Evolutionary conservation across 1,140 invertebrate species (phyloP).

Genomic region (Lepidurus apus): DNA sequence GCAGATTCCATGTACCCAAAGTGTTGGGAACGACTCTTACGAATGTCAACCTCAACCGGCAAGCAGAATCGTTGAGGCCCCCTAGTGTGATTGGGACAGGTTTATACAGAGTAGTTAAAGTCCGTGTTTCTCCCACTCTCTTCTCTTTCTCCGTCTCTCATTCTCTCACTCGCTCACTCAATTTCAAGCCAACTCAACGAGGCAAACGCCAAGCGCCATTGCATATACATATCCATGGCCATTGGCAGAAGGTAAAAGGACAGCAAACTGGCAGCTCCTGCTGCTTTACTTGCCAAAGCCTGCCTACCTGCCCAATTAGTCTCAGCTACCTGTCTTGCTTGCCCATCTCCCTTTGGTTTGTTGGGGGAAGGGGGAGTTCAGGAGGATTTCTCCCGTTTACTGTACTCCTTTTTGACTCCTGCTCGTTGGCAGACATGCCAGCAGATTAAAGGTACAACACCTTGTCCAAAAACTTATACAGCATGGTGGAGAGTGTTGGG

Average conservation of each 20-base stretch:
- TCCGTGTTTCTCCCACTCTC: background rate
- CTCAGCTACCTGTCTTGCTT: slow-evolving; percentile 11
- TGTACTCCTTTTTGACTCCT: background rate
- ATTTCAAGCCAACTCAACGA: background rate
- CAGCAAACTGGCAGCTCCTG: slow-evolving; percentile 16
- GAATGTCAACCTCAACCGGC: background rate
- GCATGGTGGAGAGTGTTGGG: no score
- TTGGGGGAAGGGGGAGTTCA: background rate
- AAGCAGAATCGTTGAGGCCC: background rate
- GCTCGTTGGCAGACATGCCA: background rate
- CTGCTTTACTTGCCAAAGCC: background rate
- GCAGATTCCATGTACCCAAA: no score
- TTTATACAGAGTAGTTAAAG: background rate
- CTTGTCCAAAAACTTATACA: background rate
- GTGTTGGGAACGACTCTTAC: no score
- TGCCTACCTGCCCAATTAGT: slow-evolving; percentile 21
- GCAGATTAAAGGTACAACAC: slow-evolving; percentile 5
- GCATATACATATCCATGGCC: background rate
- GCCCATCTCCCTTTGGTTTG: background rate
- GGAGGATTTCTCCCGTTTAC: background rate
- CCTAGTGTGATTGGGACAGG: background rate
- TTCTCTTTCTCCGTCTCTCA: background rate
- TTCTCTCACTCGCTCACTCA: background rate
- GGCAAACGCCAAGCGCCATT: background rate
- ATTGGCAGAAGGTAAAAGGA: slow-evolving; percentile 15